Conservation (phyloP, 2,797 vertebrate genomes). For the Limosa lapponica region DNA sequence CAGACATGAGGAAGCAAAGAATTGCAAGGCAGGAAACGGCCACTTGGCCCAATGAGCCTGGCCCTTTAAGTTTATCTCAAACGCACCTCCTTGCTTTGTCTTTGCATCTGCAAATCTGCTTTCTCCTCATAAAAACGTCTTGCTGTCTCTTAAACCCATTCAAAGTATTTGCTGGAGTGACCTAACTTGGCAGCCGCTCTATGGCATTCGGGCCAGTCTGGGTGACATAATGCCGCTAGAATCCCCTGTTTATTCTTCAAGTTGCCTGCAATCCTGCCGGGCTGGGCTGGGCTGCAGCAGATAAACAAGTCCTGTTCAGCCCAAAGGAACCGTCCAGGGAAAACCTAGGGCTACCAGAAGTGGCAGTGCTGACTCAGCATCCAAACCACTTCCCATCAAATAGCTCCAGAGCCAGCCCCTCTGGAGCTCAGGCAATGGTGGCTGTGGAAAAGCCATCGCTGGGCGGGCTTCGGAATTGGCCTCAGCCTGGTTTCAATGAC, state of each 20-base stretch:
- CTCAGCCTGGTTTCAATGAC: not conserved
- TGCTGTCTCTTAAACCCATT: conserved; percentile 65
- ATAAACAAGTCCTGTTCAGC: conserved; percentile 22
- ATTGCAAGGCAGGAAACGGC: conserved; percentile 49
- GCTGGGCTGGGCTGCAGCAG: not conserved
- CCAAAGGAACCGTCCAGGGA: not conserved
- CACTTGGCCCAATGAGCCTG: conserved; percentile 64
- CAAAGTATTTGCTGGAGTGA: conserved; percentile 62
- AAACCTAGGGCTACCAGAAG: not conserved
- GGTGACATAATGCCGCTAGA: conserved; percentile 46
- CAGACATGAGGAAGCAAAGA: conserved; percentile 25
- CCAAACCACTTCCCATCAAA: not conserved
- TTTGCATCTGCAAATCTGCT: conserved; percentile 63
- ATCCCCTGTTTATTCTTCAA: conserved; percentile 58
- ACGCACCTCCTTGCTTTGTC: conserved; percentile 61
- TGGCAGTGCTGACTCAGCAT: conserved; percentile 11
- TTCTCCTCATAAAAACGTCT: conserved; percentile 70
- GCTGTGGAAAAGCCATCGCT: not conserved
- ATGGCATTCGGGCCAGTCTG: not conserved
- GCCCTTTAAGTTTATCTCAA: conserved; percentile 65
- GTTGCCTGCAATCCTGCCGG: conserved; percentile 15
- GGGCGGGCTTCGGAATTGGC: not conserved
- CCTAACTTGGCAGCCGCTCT: conserved; percentile 32
- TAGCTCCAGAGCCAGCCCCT: not conserved
- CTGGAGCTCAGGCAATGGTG: not conserved